Conservation (phyloP, 1,140 invertebrate genomes). For the Eurosta solidaginis region DNA sequence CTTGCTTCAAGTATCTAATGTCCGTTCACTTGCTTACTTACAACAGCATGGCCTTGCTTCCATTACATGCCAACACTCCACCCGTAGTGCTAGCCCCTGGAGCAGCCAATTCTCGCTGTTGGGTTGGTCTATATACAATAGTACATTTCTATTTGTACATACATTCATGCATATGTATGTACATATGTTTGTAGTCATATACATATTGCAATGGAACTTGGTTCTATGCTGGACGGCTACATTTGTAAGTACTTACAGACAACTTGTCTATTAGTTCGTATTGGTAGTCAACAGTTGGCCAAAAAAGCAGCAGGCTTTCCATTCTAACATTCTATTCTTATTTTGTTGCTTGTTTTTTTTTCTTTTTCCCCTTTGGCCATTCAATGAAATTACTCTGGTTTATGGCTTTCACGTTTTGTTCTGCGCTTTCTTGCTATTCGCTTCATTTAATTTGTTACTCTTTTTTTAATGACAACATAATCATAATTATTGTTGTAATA, state of each 20-base stretch:
- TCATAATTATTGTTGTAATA: neutral
- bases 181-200: too few species aligned
- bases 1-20: neutral
- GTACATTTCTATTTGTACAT: neutral
- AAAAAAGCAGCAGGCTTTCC: neutral
- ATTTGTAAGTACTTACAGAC: too few species aligned
- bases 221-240: too few species aligned
- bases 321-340: neutral
- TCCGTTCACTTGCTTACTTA: neutral
- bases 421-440: neutral
- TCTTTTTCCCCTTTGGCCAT: neutral
- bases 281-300: constrained; percentile 23
- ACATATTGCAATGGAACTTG: too few species aligned
- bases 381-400: constrained; percentile 14
- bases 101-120: neutral
- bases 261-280: neutral
- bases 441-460: neutral
- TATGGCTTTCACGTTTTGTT: neutral
- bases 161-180: too few species aligned
- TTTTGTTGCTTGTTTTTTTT: neutral
- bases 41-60: neutral
- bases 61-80: neutral
- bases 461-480: neutral
- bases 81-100: neutral
- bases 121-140: neutral